A percentile compares a stretch with the other conserved stretches of the same genome.
Evolutionary conservation across 2,797 vertebrate species (phyloP).

Genomic region (Echeneis naucrates): DNA sequence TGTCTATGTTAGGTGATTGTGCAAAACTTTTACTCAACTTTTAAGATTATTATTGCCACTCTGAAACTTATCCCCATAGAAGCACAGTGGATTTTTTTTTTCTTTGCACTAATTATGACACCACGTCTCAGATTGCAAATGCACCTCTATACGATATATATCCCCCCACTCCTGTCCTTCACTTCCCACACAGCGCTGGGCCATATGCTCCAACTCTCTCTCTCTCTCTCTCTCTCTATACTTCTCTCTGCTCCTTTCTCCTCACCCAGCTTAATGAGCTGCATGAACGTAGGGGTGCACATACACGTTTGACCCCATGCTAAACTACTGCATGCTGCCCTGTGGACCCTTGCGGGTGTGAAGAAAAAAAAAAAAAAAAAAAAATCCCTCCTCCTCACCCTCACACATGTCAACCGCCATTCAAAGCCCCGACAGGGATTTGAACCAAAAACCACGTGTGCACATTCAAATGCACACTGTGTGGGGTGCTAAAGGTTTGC

Average conservation of each 20-base stretch:
- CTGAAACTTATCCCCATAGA: slow-evolving; percentile 40
- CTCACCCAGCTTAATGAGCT: slow-evolving; percentile 69
- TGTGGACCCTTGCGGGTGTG: slow-evolving; percentile 60
- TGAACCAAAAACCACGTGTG: slow-evolving; percentile 31
- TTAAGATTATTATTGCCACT: slow-evolving; percentile 24
- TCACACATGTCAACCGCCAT: slow-evolving; percentile 29
- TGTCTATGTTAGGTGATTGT: slow-evolving; percentile 21
- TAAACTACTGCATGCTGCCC: slow-evolving; percentile 73
- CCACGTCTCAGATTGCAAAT: slow-evolving; percentile 41
- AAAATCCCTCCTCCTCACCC: slow-evolving; percentile 14
- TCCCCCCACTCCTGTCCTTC: slow-evolving; percentile 59
- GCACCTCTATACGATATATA: slow-evolving; percentile 50
- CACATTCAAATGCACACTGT: slow-evolving; percentile 9
- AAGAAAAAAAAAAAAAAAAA: slow-evolving; percentile 46
- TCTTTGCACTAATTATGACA: slow-evolving; percentile 67
- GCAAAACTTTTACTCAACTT: slow-evolving; percentile 63
- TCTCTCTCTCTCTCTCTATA: slow-evolving; percentile 25
- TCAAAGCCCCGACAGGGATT: slow-evolving; percentile 42
- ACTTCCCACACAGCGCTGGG: slow-evolving; percentile 79
- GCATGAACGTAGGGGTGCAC: slow-evolving; percentile 63
- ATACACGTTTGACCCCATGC: slow-evolving; percentile 74
- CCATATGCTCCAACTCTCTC: slow-evolving; percentile 81
- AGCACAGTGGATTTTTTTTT: slow-evolving; percentile 46
- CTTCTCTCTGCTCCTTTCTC: slow-evolving; percentile 28
- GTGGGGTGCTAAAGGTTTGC: slow-evolving; percentile 44